Conservation (phyloP, 2,797 vertebrate species). For the Hephaestus fuliginosus region DNA sequence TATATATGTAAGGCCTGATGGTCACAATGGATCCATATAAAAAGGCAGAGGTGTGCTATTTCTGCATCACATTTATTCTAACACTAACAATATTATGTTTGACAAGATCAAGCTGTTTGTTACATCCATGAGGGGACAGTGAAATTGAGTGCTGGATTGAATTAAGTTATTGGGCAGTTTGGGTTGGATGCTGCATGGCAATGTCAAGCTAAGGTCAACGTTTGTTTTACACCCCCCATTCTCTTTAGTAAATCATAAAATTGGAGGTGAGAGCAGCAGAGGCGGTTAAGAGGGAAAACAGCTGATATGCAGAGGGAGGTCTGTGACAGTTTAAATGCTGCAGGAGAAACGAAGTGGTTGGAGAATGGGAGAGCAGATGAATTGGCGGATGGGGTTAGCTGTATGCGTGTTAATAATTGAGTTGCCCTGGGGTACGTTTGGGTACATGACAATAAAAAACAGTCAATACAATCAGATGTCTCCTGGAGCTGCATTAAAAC, state of each 20-base stretch:
- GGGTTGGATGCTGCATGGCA: conserved; percentile 27
- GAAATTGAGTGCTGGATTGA: conserved; percentile 37
- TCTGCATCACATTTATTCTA: conserved; percentile 29
- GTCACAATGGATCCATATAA: not conserved
- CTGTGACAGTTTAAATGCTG: conserved; percentile 27
- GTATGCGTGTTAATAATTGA: conserved; percentile 35
- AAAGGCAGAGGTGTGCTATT: not conserved
- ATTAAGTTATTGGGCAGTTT: conserved; percentile 54
- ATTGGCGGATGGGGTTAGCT: conserved; percentile 26
- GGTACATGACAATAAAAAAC: conserved; percentile 24
- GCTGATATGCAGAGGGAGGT: conserved; percentile 24
- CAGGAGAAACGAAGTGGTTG: conserved; percentile 13
- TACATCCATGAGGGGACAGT: conserved; percentile 13
- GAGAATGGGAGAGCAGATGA: conserved; percentile 8
- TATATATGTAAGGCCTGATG: not conserved
- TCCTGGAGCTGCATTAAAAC: conserved; percentile 11
- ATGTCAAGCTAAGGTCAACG: conserved; percentile 57
- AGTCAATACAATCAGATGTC: conserved; percentile 21
- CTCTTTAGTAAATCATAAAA: conserved; percentile 54
- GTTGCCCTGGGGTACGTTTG: conserved; percentile 3
- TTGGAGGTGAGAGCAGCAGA: conserved; percentile 11
- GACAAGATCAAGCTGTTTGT: conserved; percentile 33
- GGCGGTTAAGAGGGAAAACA: conserved; percentile 8
- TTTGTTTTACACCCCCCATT: conserved; percentile 37
- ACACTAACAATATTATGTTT: conserved; percentile 19